These are phyloP conservation scores for Ptilonorhynchus violaceus DNA, from an alignment of 2,113 vertebrate genomes.

Conservation along the genomic window DNA sequence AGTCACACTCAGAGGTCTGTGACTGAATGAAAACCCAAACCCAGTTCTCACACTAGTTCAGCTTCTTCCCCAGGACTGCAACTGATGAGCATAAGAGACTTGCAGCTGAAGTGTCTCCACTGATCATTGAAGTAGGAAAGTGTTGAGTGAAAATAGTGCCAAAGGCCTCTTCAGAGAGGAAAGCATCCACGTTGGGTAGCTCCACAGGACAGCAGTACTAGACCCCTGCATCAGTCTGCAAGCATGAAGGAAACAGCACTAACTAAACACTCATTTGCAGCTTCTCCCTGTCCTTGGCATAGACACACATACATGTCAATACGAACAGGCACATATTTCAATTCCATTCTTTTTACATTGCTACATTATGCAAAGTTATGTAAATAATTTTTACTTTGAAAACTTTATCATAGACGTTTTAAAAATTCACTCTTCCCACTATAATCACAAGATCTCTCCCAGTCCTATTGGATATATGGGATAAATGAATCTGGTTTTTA, in stretches of 20 bases:
- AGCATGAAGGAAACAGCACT: too few relatives aligned
- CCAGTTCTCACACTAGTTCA: background rate
- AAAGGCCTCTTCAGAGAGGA: background rate
- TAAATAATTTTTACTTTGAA: background rate
- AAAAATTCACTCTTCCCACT: background rate
- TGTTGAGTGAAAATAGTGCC: background rate
- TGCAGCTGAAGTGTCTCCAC: background rate
- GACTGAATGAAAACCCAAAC: background rate
- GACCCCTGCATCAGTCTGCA: background rate
- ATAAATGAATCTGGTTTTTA: background rate
- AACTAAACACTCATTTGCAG: background rate
- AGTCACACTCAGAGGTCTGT: background rate
- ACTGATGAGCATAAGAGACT: background rate
- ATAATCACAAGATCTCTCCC: background rate
- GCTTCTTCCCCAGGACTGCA: background rate
- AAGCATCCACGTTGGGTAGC: rapidly evolving
- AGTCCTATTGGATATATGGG: background rate
- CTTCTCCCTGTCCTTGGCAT: background rate
- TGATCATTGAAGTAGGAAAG: background rate
- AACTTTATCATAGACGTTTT: background rate
- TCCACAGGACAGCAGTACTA: background rate
- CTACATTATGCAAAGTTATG: background rate
- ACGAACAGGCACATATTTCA: background rate
- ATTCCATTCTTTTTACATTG: background rate
- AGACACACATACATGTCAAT: background rate